Evolutionary conservation across 2,797 vertebrate genomes (phyloP), one percentile per base, ranked within the genome.

Genomic region (Halcyon leucocephala): DNA sequence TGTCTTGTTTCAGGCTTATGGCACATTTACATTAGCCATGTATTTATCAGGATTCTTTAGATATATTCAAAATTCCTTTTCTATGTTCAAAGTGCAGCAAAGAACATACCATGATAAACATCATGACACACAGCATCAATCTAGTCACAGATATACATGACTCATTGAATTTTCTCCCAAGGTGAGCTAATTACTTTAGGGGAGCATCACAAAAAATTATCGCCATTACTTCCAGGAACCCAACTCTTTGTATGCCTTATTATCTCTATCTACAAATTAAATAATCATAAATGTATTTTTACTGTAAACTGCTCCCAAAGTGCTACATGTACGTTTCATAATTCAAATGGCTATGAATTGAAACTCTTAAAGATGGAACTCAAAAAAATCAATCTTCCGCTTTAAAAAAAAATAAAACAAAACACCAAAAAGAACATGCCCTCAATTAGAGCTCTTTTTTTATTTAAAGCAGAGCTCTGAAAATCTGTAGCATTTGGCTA

Each of bases 401-500:
- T 41, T 70, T 58, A 3, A 33, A 42, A 66, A 72, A 25, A 66
- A 46, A 33, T n/a, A 24, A 58, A 65, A 26, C 18, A 17, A 24
- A 12, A 55, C 7, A 15, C 12, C 33, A 48, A 80, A 83, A 89
- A 83, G 35, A 91, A 31, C 48, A 74, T 20, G 14, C 19, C 80
- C 42, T 87, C 55, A 62, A 65, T 89, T 62, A 77, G 14, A 92
- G 16, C 16, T 60, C 14, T 65, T 86, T 65, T 86, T 22, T 86
- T 79, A 76, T 76, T 89, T 60, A 69, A 93, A 91, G 61, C 9
- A 74, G 29, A 57, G 42, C 65, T 65, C 62, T 3, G 25, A 74
- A 89, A 89, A 86, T 74, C 57, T 82, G 81, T 22, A 64, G 52
- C 73, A 70, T 52, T 90, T 93, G 57, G 78, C 61, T 92, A 86